phyloP scores from a whole-genome alignment of 2,888 invertebrate species.

The Noctua pronuba region DNA sequence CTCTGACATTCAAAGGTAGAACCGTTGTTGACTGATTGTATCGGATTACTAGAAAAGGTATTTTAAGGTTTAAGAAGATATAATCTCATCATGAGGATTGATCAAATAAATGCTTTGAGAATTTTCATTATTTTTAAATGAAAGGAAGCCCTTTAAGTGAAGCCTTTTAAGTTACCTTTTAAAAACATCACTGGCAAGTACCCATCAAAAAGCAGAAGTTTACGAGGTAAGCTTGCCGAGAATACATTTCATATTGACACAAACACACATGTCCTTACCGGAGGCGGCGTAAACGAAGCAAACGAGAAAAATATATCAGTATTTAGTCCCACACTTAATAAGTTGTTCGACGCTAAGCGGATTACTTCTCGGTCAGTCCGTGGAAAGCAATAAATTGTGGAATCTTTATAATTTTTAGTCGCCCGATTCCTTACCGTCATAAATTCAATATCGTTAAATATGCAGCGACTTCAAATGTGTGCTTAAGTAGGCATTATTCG shows the following conservation, averaged over 20 bases:
- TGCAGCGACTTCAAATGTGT: conserved; percentile 77
- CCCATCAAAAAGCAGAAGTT: conserved; percentile 23
- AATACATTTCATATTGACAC: conserved; percentile 58
- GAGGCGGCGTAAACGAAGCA: conserved; percentile 71
- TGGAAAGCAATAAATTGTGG: conserved; percentile 86
- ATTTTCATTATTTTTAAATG: not conserved
- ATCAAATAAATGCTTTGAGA: too few relatives aligned
- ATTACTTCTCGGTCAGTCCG: conserved; percentile 78
- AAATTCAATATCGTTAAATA: conserved; percentile 89
- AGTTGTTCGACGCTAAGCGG: conserved; percentile 88
- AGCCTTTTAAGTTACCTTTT: not conserved
- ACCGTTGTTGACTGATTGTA: not conserved
- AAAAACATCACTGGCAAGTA: conserved; percentile 21
- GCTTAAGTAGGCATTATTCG: conserved; percentile 84
- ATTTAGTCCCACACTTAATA: conserved; percentile 89
- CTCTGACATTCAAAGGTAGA: not conserved
- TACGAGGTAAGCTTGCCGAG: conserved; percentile 48
- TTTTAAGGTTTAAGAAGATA: not conserved
- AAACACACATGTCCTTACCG: conserved; percentile 67
- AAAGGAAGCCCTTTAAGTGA: not conserved
- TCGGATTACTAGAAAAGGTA: too few relatives aligned
- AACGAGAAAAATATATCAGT: conserved; percentile 88
- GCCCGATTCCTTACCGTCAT: conserved; percentile 85
- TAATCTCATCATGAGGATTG: not conserved
- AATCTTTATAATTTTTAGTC: conserved; percentile 90